Evolutionary conservation across 2,797 vertebrate species (phyloP), one percentile per base, ranked within the genome.

Genomic region (Etheostoma perlongum): DNA sequence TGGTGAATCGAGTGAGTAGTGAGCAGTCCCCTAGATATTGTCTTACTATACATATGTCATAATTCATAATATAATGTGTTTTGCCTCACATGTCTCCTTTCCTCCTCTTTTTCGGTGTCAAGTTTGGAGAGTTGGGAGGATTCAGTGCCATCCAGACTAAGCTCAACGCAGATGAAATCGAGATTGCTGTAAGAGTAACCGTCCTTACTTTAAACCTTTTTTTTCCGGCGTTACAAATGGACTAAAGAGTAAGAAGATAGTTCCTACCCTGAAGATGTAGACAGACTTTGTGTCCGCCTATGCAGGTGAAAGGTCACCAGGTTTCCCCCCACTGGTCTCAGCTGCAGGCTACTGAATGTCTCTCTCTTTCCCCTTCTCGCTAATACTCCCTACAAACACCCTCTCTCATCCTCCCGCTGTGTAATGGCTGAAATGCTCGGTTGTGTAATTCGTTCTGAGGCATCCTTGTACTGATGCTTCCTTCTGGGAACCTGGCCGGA

Each of bases 71-170:
- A 5, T 54, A 16, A 48, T 30, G 6, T 30, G 14, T 63, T 59
- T 30, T 47, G 13, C 4, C 10, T 76, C 9, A 73, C 23, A 23
- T 72, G 21, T 46, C 49, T 60, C 27, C 19, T 70, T 16, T 63
- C 9, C 6, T 49, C 4, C 44, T 33, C 5, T 18, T 73, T 74
- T 68, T 65, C 55, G 36, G 36, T 11, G 3, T 83, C 58, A 85
- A 99, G 98, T 99, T 99, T 93, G 98, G 98, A 78, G 98, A 99
- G 92, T 86, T 99, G 93, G 98, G 97, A 82, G 98, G 98, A 82
- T 97, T 99, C 95, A 94, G 96, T 68, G 97, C 98, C 88, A 99
- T 99, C 93, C 98, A 99, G 90, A 92, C 95, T 23, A 99, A 99
- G 84, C 96, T 99, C 78, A 97, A 97, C 92, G 93, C 95, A 2